Conservation (phyloP, 2,888 invertebrate species). For the Apamea crenata region DNA sequence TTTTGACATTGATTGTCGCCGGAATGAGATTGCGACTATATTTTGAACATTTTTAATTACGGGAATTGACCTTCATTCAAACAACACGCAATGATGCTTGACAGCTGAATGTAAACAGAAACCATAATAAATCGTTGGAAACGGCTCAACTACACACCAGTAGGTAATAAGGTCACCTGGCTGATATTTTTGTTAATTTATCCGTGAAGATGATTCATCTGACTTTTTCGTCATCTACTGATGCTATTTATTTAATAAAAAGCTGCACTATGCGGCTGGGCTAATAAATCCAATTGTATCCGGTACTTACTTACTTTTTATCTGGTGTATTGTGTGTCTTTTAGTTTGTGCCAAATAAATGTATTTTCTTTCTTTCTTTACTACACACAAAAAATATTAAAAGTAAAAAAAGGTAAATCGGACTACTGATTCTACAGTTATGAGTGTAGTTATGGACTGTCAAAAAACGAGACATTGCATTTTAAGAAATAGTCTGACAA, state of each 20-base stretch:
- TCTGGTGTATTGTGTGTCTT: too few species aligned
- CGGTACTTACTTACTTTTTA: too few species aligned
- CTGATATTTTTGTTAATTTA: constrained; percentile 4
- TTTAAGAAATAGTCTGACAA: neutral
- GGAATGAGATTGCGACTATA: too few species aligned
- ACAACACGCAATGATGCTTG: neutral
- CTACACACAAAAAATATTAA: neutral
- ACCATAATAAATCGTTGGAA: constrained; percentile 25
- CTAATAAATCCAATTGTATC: neutral
- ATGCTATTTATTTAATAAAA: neutral
- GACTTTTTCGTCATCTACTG: neutral
- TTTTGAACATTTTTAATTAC: too few species aligned
- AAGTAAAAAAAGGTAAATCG: neutral
- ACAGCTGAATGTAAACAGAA: neutral
- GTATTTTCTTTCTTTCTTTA: too few species aligned
- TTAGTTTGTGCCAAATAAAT: too few species aligned
- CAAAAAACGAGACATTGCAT: neutral
- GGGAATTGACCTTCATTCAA: neutral
- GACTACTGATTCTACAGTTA: neutral
- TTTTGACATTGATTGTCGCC: too few species aligned
- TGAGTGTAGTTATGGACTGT: neutral
- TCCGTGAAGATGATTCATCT: constrained; percentile 13
- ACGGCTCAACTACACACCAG: neutral
- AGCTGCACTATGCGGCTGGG: neutral
- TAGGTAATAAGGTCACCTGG: neutral